Percentiles rank a stretch among this genome's conserved stretches.
Evolutionary conservation across 2,888 invertebrate species (phyloP).

Genomic region (Dyspetes luteomarginatus): DNA sequence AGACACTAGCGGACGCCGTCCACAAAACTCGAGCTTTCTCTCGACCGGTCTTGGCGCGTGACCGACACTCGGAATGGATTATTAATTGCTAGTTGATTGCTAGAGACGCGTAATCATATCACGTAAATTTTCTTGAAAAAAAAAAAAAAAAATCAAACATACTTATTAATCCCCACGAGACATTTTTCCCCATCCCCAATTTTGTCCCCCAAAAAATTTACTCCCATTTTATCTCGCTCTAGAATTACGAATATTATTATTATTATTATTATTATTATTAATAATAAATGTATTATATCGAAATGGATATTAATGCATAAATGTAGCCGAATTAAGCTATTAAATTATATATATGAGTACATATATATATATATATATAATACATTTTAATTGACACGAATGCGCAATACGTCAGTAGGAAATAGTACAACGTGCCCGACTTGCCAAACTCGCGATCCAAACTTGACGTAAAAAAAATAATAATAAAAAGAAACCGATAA

Average conservation of each 20-base stretch:
- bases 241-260: constrained; percentile 61
- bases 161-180: constrained; percentile 53
- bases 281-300: constrained; percentile 73
- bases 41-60: constrained; percentile 73
- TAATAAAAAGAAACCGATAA: background rate
- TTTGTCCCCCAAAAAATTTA: constrained; percentile 35
- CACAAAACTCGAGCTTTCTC: constrained; percentile 77
- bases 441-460: constrained; percentile 81
- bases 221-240: constrained; percentile 63
- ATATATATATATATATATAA: constrained; percentile 35
- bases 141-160: constrained; percentile 7
- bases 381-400: constrained; percentile 58
- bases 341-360: constrained; percentile 49
- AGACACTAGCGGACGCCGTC: constrained; percentile 79
- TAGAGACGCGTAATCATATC: constrained; percentile 79
- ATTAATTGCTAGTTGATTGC: constrained; percentile 71
- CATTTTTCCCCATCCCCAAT: constrained; percentile 50
- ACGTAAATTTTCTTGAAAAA: constrained; percentile 73
- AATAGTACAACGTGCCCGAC: constrained; percentile 82
- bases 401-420: constrained; percentile 63
- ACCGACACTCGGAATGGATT: constrained; percentile 73
- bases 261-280: constrained; percentile 53
- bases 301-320: constrained; percentile 68
- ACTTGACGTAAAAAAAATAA: constrained; percentile 46
- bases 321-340: constrained; percentile 57